Evolutionary conservation across 2,113 vertebrate genomes (phyloP).

Genomic region (Nibea albiflora): DNA sequence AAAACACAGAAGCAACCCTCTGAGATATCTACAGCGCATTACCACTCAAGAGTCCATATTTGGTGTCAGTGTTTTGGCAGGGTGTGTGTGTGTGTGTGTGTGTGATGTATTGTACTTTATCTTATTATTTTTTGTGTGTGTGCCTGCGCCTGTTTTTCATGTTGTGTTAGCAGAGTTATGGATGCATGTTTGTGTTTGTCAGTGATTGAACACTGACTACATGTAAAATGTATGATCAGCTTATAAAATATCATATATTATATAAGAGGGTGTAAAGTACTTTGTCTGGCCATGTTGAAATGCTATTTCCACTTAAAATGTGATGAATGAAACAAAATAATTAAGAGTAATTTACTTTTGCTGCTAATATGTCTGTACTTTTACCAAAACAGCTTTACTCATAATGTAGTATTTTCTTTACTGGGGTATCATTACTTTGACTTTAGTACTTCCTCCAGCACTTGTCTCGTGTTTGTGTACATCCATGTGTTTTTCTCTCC

Average conservation of each 20-base stretch:
- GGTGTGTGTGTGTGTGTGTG: background rate
- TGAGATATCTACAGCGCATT: background rate
- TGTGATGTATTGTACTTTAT: background rate
- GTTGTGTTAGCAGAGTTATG: background rate
- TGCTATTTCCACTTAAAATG: background rate
- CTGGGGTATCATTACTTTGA: background rate
- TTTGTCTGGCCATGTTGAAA: background rate
- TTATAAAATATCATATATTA: background rate
- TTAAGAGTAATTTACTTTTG: background rate
- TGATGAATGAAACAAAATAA: background rate
- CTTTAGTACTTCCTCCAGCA: background rate
- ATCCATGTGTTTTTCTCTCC: background rate
- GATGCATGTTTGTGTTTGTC: background rate
- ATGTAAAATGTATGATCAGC: background rate
- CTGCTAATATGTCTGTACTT: background rate
- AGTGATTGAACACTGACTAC: background rate
- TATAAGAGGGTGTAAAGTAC: background rate
- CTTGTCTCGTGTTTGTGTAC: background rate
- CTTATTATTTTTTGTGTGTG: background rate
- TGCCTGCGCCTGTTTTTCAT: conserved; percentile 1
- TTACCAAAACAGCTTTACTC: background rate
- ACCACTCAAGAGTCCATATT: background rate
- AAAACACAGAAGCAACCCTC: conserved; percentile 7
- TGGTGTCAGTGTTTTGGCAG: background rate
- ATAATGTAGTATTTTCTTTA: background rate